Evolutionary conservation across 2,888 invertebrate genomes (phyloP).

Genomic region (Prostheceraeus crozeri): DNA sequence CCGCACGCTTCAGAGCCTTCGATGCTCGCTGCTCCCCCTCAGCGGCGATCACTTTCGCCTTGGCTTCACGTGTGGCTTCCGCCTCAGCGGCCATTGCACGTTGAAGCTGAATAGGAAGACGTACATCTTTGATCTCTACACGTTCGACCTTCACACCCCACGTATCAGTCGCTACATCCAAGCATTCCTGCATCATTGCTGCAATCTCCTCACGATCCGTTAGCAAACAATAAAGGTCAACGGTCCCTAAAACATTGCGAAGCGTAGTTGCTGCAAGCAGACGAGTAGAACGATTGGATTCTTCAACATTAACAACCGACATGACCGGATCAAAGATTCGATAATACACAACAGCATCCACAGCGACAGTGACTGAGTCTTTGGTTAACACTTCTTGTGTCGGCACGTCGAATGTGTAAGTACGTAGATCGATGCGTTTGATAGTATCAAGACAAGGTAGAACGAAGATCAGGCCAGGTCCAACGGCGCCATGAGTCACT

Average conservation of each 20-base stretch:
- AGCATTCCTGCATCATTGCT: no score
- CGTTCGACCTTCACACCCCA: no score
- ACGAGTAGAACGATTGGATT: conserved; percentile 41
- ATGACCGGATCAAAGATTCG: conserved; percentile 41
- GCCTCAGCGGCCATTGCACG: conserved; percentile 56
- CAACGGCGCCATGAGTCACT: conserved; percentile 77
- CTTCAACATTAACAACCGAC: conserved; percentile 42
- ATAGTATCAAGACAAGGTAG: conserved; percentile 65
- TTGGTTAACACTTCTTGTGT: conserved; percentile 45
- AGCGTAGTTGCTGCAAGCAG: conserved; percentile 42
- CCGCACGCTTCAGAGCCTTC: conserved; percentile 73
- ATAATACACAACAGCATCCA: conserved; percentile 45
- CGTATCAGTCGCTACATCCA: no score
- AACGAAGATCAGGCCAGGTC: conserved; percentile 83
- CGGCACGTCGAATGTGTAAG: conserved; percentile 42
- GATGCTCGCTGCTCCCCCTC: conserved; percentile 63
- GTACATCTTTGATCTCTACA: no score
- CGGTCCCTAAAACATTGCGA: conserved; percentile 44
- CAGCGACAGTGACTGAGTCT: conserved; percentile 52
- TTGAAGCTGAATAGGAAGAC: conserved; percentile 51
- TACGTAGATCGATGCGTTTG: conserved; percentile 41
- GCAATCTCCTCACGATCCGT: conserved; percentile 47
- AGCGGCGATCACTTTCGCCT: conserved; percentile 59
- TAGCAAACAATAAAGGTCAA: conserved; percentile 46
- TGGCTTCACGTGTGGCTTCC: conserved; percentile 51